phyloP scores from a whole-genome alignment of 2,888 invertebrate genomes.

The Megamerina dolium region DNA sequence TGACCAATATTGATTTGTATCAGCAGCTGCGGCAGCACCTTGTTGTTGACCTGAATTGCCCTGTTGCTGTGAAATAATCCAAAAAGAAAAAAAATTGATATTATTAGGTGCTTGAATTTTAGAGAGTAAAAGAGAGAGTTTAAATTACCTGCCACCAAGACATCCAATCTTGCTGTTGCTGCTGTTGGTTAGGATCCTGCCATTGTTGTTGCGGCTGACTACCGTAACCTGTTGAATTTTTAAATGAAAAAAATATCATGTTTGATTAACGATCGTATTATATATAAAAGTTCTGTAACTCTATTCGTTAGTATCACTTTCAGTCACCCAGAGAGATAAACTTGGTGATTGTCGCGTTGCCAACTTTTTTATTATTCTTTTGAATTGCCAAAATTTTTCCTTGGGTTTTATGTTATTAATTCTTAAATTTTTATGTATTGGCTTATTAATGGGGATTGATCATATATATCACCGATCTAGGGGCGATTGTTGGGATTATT shows the following conservation, averaged over 20 bases:
- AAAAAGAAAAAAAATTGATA: neutral
- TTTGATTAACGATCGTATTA: conserved; percentile 2
- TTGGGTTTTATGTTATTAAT: no score
- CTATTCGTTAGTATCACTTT: no score
- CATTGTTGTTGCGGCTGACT: conserved; percentile 30
- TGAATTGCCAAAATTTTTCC: no score
- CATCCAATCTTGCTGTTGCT: conserved; percentile 48
- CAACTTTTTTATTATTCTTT: no score
- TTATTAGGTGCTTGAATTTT: neutral
- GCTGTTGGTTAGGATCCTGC: conserved; percentile 16
- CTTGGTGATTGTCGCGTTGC: no score
- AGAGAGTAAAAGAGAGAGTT: neutral
- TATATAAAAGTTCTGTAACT: no score
- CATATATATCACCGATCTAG: no score
- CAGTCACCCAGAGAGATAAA: no score
- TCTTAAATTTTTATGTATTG: no score
- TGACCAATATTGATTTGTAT: conserved; percentile 45
- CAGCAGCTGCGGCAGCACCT: conserved; percentile 28
- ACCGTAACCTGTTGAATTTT: conserved; percentile 30
- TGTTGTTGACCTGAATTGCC: conserved; percentile 22
- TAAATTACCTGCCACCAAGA: conserved; percentile 47
- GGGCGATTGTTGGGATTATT: no score
- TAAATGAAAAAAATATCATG: conserved; percentile 6
- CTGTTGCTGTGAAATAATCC: conserved; percentile 17
- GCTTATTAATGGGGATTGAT: no score